Evolutionary conservation across 2,797 vertebrate species (phyloP).

Genomic region (Echeneis naucrates): DNA sequence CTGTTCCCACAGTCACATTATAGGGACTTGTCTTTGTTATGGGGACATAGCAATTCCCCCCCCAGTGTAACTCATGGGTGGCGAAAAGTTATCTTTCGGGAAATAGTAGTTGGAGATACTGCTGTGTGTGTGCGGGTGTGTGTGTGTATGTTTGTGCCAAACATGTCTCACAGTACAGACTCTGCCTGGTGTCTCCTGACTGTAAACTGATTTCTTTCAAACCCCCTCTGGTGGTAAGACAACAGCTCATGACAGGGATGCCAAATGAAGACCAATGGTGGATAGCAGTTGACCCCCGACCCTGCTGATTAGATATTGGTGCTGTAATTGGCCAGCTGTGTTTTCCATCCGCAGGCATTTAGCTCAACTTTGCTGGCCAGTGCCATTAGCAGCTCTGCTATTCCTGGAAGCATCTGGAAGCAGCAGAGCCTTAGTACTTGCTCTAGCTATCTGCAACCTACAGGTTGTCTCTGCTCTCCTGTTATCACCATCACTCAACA

Average conservation of each 20-base stretch:
- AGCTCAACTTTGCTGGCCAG: slow-evolving; percentile 54
- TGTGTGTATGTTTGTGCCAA: background rate
- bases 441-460: slow-evolving; percentile 10
- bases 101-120: no score
- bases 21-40: no score
- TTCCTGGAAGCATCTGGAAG: slow-evolving; percentile 74
- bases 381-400: slow-evolving; percentile 62
- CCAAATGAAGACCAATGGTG: slow-evolving; percentile 71
- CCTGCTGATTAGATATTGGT: slow-evolving; percentile 75
- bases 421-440: slow-evolving; percentile 29
- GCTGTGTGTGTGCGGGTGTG: background rate
- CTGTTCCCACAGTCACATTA: no score
- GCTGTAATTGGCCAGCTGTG: slow-evolving; percentile 76
- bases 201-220: slow-evolving; percentile 15
- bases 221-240: slow-evolving; percentile 29
- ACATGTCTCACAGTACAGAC: background rate
- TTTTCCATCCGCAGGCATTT: slow-evolving; percentile 79
- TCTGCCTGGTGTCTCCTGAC: background rate
- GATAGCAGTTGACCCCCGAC: slow-evolving; percentile 61
- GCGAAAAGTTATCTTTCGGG: no score
- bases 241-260: slow-evolving; percentile 40
- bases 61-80: no score
- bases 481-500: slow-evolving; percentile 28
- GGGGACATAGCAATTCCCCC: no score
- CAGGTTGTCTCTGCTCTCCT: slow-evolving; percentile 26